These are phyloP conservation scores for Phaedon cochleariae DNA, from an alignment of 2,888 invertebrate species.

Conservation along the genomic window DNA sequence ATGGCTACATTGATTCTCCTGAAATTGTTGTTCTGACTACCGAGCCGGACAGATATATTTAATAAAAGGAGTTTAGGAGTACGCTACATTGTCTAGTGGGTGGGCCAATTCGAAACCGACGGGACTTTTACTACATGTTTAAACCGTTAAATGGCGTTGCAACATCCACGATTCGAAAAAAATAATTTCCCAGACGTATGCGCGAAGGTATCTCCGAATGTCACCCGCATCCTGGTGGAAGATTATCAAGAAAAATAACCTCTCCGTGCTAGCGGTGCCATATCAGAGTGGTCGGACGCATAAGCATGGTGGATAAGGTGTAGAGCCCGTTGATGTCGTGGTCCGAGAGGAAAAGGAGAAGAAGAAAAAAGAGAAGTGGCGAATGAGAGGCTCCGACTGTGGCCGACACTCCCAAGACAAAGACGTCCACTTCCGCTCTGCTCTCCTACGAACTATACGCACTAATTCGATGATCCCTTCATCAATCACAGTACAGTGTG, in stretches of 20 bases:
- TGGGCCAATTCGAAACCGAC: too few relatives aligned
- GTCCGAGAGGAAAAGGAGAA: constrained; percentile 1
- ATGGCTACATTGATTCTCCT: too few relatives aligned
- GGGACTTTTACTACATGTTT: too few relatives aligned
- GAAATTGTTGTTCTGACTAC: too few relatives aligned
- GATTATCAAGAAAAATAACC: neutral
- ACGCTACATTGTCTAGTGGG: too few relatives aligned
- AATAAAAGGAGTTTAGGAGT: too few relatives aligned
- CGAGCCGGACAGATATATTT: too few relatives aligned
- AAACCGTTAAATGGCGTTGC: neutral
- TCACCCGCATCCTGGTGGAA: neutral
- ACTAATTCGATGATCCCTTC: constrained; percentile 54
- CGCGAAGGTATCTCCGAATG: neutral
- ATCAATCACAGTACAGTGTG: constrained; percentile 50
- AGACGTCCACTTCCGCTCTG: constrained; percentile 55
- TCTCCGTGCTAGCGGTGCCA: neutral
- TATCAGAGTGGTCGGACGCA: constrained; percentile 10
- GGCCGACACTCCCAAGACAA: constrained; percentile 56
- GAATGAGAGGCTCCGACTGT: constrained; percentile 52
- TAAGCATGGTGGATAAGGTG: constrained; percentile 20
- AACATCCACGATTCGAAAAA: neutral
- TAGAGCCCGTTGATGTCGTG: neutral
- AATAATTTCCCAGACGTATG: neutral
- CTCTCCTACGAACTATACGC: constrained; percentile 28
- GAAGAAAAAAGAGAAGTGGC: constrained; percentile 33